Evolutionary conservation across 1,140 invertebrate genomes (phyloP).

Genomic region (Drosophila paulistorum): DNA sequence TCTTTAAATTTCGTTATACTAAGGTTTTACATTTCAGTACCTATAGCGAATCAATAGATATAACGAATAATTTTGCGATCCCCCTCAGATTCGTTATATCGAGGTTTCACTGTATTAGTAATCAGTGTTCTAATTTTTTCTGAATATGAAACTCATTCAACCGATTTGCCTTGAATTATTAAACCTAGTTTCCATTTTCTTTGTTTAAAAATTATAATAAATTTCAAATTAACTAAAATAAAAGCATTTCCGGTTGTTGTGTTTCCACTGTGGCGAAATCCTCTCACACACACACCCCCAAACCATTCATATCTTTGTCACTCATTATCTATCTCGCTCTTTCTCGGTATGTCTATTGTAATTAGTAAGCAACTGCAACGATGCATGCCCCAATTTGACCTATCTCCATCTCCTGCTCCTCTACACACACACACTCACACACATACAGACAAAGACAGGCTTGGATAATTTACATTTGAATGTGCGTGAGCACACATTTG

Average conservation of each 20-base stretch:
- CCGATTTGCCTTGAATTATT: not conserved
- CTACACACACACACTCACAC: not conserved
- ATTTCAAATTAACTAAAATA: not conserved
- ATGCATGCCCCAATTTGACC: conserved; percentile 19
- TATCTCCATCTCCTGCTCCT: conserved; percentile 14
- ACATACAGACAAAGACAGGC: conserved; percentile 2
- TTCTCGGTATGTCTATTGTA: conserved; percentile 1
- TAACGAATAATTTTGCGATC: too few relatives aligned
- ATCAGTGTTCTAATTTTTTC: not conserved
- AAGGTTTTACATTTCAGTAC: too few relatives aligned
- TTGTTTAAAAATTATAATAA: not conserved
- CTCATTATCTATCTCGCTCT: not conserved
- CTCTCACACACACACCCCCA: not conserved
- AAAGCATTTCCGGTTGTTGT: not conserved
- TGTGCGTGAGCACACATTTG: conserved; percentile 70
- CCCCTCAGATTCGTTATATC: too few relatives aligned
- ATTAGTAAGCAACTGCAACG: conserved; percentile 19
- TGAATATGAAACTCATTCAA: not conserved
- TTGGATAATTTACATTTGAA: conserved; percentile 70
- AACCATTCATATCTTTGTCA: not conserved
- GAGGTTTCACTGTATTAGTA: too few relatives aligned
- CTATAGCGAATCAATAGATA: too few relatives aligned
- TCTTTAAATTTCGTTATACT: too few relatives aligned
- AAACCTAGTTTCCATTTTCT: not conserved
- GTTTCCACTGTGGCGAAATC: not conserved